Percentiles rank a stretch among this genome's conserved stretches.
Conservation (phyloP, 2,113 vertebrate genomes). For the Cervus canadensis region DNA sequence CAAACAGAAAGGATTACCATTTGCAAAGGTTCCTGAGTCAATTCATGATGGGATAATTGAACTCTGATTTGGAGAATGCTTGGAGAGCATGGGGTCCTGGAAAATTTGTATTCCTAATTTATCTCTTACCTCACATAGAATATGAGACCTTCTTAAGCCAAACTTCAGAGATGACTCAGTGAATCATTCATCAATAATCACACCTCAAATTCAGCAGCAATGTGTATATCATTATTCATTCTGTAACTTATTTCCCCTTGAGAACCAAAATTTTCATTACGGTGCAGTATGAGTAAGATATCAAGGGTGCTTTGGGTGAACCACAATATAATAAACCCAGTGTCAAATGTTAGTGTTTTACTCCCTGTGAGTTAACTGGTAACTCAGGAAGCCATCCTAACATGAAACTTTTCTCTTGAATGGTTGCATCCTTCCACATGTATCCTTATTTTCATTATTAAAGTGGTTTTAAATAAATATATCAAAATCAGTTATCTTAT, state of each 20-base stretch:
- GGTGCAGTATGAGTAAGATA: background rate
- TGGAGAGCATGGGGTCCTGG: background rate
- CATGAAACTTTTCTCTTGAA: background rate
- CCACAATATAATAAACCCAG: background rate
- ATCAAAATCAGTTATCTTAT: background rate
- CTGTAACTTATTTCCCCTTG: background rate
- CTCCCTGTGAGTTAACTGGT: background rate
- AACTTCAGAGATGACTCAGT: background rate
- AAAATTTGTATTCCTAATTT: background rate
- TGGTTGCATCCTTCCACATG: background rate
- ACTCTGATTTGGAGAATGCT: background rate
- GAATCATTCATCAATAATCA: slow-evolving; percentile 6
- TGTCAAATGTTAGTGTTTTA: background rate
- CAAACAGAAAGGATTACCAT: background rate
- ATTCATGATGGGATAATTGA: background rate
- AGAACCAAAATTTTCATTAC: background rate
- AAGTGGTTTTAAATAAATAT: background rate
- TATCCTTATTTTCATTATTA: background rate
- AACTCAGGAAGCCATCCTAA: background rate
- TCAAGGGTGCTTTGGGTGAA: background rate
- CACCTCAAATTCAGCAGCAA: background rate
- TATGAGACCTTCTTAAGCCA: background rate
- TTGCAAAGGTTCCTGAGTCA: background rate
- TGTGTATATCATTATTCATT: background rate
- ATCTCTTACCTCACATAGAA: background rate